Conservation (phyloP, 2,797 vertebrate genomes). For the Carapus acus region DNA sequence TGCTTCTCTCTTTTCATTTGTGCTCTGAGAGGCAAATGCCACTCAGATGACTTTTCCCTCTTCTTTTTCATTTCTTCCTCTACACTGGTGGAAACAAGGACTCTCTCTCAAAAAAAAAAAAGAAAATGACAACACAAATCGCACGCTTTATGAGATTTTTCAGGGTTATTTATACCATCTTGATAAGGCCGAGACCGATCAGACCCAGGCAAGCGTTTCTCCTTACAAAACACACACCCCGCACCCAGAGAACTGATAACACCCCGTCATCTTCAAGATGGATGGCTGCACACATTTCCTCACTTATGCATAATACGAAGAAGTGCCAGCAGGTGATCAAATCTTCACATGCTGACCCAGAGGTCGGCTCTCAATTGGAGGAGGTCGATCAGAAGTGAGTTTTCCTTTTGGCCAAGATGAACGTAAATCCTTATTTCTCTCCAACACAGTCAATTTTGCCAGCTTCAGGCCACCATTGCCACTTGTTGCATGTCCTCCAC, state of each 20-base stretch:
- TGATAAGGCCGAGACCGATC: slow-evolving; percentile 9
- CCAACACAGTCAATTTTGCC: slow-evolving; percentile 24
- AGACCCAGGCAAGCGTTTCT: not conserved
- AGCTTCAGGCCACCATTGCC: slow-evolving; percentile 41
- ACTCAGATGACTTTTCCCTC: not conserved
- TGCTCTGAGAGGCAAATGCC: slow-evolving; percentile 4
- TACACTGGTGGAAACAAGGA: not conserved
- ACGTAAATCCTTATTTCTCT: slow-evolving; percentile 60
- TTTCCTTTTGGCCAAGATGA: slow-evolving; percentile 61
- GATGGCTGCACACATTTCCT: slow-evolving; percentile 52
- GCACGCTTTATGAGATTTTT: not conserved
- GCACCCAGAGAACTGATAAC: slow-evolving; percentile 46
- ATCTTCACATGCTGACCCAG: slow-evolving; percentile 61
- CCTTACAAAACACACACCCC: slow-evolving; percentile 28
- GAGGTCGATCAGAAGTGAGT: slow-evolving; percentile 72
- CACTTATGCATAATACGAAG: slow-evolving; percentile 33
- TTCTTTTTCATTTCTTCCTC: too few relatives aligned
- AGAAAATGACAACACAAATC: slow-evolving; percentile 1
- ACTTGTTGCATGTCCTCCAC: slow-evolving; percentile 34
- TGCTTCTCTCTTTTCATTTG: not conserved
- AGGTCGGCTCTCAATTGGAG: slow-evolving; percentile 72
- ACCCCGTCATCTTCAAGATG: slow-evolving; percentile 60
- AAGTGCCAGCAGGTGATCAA: slow-evolving; percentile 62
- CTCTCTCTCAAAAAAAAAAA: not conserved
- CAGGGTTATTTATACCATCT: not conserved